Conservation (phyloP, 2,113 vertebrate genomes). For the Heliornis fulica region DNA sequence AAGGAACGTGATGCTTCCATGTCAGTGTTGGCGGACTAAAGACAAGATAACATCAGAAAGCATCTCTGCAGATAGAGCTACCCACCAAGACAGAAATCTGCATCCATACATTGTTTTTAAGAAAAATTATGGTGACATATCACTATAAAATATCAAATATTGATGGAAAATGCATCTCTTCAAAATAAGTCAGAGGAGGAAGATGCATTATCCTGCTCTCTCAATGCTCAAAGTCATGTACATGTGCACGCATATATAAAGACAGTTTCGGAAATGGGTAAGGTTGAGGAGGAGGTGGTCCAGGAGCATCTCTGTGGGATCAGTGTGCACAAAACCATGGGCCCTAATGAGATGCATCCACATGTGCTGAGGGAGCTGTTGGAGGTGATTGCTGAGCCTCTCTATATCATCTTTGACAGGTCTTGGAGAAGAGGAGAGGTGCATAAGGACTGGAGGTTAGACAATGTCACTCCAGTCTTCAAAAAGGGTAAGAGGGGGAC, state of each 20-base stretch:
- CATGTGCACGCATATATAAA: accelerated
- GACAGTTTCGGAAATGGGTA: too few relatives aligned
- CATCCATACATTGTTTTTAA: background rate
- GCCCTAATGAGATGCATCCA: too few relatives aligned
- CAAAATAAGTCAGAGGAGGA: background rate
- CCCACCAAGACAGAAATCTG: background rate
- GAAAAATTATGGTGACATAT: background rate
- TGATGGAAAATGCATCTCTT: background rate
- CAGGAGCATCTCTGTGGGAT: too few relatives aligned
- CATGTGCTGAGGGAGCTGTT: too few relatives aligned
- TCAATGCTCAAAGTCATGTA: background rate
- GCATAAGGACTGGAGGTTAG: too few relatives aligned
- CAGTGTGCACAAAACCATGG: too few relatives aligned
- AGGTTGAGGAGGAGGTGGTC: too few relatives aligned
- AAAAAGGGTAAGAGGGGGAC: too few relatives aligned
- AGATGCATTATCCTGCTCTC: background rate
- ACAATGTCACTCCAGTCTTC: too few relatives aligned
- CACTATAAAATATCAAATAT: background rate
- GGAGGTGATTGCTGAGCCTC: too few relatives aligned
- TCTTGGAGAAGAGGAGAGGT: too few relatives aligned
- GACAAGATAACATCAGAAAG: slow-evolving; percentile 5
- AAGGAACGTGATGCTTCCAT: background rate
- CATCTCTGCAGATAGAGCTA: background rate
- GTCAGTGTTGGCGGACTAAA: background rate
- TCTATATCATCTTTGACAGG: too few relatives aligned